Base-by-base conservation (phyloP, 2,113 vertebrate species). In the Zeus faber region DNA sequence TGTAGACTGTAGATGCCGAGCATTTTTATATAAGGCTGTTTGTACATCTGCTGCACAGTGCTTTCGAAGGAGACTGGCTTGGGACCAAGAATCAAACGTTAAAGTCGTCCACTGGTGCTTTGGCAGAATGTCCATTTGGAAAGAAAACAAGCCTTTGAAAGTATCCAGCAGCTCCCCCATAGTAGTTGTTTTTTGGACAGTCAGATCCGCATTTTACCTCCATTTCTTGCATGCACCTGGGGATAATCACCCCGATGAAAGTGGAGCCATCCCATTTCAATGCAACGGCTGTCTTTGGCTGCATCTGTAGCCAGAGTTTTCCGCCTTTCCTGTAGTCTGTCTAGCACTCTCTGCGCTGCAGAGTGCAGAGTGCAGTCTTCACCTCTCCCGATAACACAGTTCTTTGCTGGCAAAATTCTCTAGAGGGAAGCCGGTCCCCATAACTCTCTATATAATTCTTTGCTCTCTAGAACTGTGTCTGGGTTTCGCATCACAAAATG, bases 71-170 rank as follows among this genome's bases (percentile, higher is more conserved):
- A 2, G 17, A 58, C n/a, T 16, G 10, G 8, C 6, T 47, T 58
- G 22, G 23, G 54, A 17, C 44, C 48, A 4, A 18, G 26, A 58
- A 39, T 49, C 55, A 26, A 63, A 54, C 22, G 21, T 17, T 0
- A 62, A 54, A 54, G 41, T 54, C 51, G 39, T 63, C 41, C 26
- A 62, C 29, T 1, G 8, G 22, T 63, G 51, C 60, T 58, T 49
- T 58, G 9, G 46, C 5, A 26, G 29, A 58, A 20, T 37, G 16
- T 58, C 33, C 56, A 39, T 56, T 56, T 46, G 55, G 55, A 48
- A 58, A n/a, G n/a, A 37, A 25, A 54, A 54, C 50, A 62, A 27
- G 51, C 23, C 31, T 22, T 62, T 40, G 5, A 49, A 26, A 25
- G 18, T 54, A 41, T 40, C 44, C 43, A 63, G 24, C 5, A 63